Evolutionary conservation across 2,797 vertebrate species (phyloP), one percentile per base, ranked within the genome.

Genomic region (Eremophila alpestris): DNA sequence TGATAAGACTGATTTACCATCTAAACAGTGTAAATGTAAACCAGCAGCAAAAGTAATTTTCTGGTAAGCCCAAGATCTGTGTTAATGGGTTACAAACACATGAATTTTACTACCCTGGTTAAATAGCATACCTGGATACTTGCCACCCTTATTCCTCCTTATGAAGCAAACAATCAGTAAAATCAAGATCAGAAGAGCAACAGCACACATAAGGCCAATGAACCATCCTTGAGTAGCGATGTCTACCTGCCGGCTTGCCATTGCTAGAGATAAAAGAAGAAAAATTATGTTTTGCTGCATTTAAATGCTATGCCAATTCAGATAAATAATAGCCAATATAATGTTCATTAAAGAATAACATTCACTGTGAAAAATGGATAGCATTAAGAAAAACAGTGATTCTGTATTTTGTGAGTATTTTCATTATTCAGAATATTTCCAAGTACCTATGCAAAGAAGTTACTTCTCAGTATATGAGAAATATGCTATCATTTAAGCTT

Each of bases 151-250:
- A 96, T 99, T 99, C 94, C 99, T 99, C 98, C 99, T 98, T 97
- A 99, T 99, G 97, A 99, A 99, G 98, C 99, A 99, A 98, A 99
- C 98, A 69, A 99, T 99, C 96, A 99, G 98, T 83, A 99, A 98
- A 97, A 99, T 98, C 94, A 99, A 98, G 97, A 99, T 99, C 89
- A 99, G 99, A 88, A 99, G 98, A 67, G 99, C 99, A 16, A 99
- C 99, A 93, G 99, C 99, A 92, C 99, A 99, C 99, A 99, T 99
- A 29, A 99, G 98, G 81, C 99, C 99, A 86, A 99, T 99, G 98
- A 99, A 99, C 99, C 99, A 99, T 96, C 99, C 99, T 97, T 99
- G 99, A 73, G 99, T 99, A 52, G 99, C 99, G 82, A 99, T 99
- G 96, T 99, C 99, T 94, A 99, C 99, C 95, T 99, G 99, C 51